These are phyloP conservation scores for Allophyes oxyacanthae DNA, from an alignment of 2,888 invertebrate species.

Conservation along the genomic window DNA sequence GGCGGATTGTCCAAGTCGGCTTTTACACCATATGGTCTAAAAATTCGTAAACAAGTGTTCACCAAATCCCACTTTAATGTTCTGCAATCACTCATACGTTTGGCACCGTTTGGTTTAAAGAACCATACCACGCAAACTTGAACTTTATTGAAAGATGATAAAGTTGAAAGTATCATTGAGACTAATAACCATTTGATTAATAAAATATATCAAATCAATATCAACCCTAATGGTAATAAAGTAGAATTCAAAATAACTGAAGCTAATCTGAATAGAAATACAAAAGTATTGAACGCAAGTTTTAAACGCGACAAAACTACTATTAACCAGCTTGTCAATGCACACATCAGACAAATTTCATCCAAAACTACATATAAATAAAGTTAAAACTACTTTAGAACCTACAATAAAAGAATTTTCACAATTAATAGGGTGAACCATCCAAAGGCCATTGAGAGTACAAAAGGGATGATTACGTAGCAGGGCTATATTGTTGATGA, in stretches of 20 bases:
- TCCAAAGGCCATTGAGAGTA: conserved; percentile 80
- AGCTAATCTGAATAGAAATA: conserved; percentile 42
- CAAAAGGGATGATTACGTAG: conserved; percentile 82
- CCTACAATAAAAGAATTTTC: conserved; percentile 66
- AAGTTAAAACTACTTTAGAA: conserved; percentile 52
- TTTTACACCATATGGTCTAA: conserved; percentile 88
- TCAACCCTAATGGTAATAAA: conserved; percentile 42
- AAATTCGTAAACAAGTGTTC: conserved; percentile 87
- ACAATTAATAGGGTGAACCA: conserved; percentile 86
- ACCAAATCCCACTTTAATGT: conserved; percentile 80
- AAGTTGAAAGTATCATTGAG: conserved; percentile 44
- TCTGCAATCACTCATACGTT: conserved; percentile 71
- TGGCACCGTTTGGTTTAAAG: conserved; percentile 53
- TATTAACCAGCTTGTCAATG: conserved; percentile 74
- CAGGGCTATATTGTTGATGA: conserved; percentile 75
- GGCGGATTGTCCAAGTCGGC: conserved; percentile 85
- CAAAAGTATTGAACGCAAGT: conserved; percentile 70
- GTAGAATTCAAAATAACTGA: conserved; percentile 54
- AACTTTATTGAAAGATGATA: conserved; percentile 55
- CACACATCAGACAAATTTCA: conserved; percentile 45
- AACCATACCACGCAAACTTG: conserved; percentile 36
- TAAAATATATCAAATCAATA: conserved; percentile 38
- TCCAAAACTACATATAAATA: conserved; percentile 36
- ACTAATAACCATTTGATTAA: conserved; percentile 34
- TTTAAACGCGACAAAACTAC: conserved; percentile 74